phyloP scores from a whole-genome alignment of 2,797 vertebrate species.

The Poeciliopsis gracilis region DNA sequence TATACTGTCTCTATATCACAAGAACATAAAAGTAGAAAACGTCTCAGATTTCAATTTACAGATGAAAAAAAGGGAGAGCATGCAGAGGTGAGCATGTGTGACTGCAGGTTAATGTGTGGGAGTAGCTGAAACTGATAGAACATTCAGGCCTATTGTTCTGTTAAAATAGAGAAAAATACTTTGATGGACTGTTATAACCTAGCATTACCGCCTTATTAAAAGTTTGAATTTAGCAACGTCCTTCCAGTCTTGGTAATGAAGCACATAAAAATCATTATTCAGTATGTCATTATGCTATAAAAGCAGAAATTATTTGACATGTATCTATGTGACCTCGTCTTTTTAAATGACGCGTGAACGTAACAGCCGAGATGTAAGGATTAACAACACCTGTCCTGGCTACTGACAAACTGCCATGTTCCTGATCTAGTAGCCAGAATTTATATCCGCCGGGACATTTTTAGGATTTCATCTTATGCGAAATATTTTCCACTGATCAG shows the following conservation, averaged over 20 bases:
- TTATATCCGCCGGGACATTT: constrained; percentile 19
- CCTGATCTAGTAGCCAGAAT: background rate
- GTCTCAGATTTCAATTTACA: background rate
- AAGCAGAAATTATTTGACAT: constrained; percentile 12
- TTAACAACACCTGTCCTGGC: constrained; percentile 30
- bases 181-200: background rate
- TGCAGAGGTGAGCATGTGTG: background rate
- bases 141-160: background rate
- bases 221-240: background rate
- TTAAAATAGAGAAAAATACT: background rate
- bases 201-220: constrained; percentile 4
- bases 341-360: constrained; percentile 13
- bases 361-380: constrained; percentile 13
- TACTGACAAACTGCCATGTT: constrained; percentile 17
- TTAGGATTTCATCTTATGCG: background rate
- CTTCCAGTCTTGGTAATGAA: constrained; percentile 15
- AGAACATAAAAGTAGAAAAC: background rate
- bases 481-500: background rate
- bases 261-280: constrained; percentile 22
- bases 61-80: background rate
- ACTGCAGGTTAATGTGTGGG: background rate
- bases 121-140: background rate
- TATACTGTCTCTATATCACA: background rate
- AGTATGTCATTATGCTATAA: constrained; percentile 4
- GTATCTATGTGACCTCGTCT: constrained; percentile 7